A percentile compares a stretch with the other conserved stretches of the same genome.
phyloP scores from a whole-genome alignment of 1,140 invertebrate genomes.

The Caenorhabditis latens region DNA sequence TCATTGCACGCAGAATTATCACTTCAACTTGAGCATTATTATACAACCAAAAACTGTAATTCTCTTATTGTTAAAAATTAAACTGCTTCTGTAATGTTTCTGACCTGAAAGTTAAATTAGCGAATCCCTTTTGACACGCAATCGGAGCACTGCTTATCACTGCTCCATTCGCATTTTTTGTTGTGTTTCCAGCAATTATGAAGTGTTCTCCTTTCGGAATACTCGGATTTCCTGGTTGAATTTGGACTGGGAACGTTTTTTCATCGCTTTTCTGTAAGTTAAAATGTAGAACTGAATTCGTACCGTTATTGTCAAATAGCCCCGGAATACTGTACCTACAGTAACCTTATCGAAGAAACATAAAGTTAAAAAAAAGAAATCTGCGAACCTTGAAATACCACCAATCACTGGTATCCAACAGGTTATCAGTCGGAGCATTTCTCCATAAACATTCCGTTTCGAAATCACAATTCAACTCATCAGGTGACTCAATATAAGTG shows the following conservation, averaged over 20 bases:
- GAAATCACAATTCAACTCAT: slow-evolving; percentile 65
- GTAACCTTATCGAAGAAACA: too few relatives aligned
- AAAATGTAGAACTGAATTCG: background rate
- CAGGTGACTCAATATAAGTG: slow-evolving; percentile 45
- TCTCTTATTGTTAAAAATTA: too few relatives aligned
- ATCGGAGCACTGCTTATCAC: slow-evolving; percentile 64
- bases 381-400: slow-evolving; percentile 61
- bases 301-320: slow-evolving; percentile 5
- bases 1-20: slow-evolving; percentile 62
- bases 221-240: slow-evolving; percentile 60
- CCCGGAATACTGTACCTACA: too few relatives aligned
- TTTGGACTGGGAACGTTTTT: slow-evolving; percentile 64
- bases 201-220: slow-evolving; percentile 62
- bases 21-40: slow-evolving; percentile 69
- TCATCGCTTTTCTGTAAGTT: slow-evolving; percentile 60
- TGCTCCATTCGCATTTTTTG: slow-evolving; percentile 61
- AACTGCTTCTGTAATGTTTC: background rate
- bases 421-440: slow-evolving; percentile 61
- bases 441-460: slow-evolving; percentile 62
- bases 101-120: slow-evolving; percentile 63
- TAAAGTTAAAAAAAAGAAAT: background rate
- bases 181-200: slow-evolving; percentile 68
- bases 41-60: slow-evolving; percentile 68
- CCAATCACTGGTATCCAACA: slow-evolving; percentile 66
- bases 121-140: slow-evolving; percentile 66